These are phyloP conservation scores for Orycteropus afer DNA, from an alignment of 2,113 vertebrate genomes.

Conservation along the genomic window DNA sequence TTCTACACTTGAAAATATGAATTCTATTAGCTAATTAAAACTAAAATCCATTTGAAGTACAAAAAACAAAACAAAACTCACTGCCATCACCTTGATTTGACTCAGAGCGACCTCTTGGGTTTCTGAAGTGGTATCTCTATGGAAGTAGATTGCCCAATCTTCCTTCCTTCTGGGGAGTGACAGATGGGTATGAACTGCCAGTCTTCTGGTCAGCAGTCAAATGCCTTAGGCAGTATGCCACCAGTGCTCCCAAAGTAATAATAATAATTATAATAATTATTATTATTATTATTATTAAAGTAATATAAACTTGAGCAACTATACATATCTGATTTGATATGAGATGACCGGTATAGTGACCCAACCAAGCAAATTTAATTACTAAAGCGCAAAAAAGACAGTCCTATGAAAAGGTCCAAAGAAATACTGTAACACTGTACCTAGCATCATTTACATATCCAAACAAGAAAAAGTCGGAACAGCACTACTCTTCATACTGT, in stretches of 20 bases:
- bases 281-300: too few relatives aligned
- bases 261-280: too few relatives aligned
- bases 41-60: slow-evolving; percentile 62
- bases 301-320: slow-evolving; percentile 42
- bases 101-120: too few relatives aligned
- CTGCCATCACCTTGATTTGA: too few relatives aligned
- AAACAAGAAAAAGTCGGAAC: neutral
- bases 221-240: too few relatives aligned
- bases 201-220: too few relatives aligned
- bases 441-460: slow-evolving; percentile 36
- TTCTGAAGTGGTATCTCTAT: too few relatives aligned
- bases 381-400: neutral
- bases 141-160: too few relatives aligned
- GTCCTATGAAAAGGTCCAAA: neutral
- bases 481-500: neutral
- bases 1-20: slow-evolving; percentile 42
- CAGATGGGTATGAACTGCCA: too few relatives aligned
- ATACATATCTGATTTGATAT: slow-evolving; percentile 6
- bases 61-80: too few relatives aligned
- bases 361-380: slow-evolving; percentile 38
- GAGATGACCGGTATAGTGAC: neutral
- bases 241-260: too few relatives aligned
- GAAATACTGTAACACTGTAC: neutral
- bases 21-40: slow-evolving; percentile 40
- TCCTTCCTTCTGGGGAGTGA: too few relatives aligned